Percentiles rank a stretch among this genome's conserved stretches.
Evolutionary conservation across 1,140 invertebrate species (phyloP).

Genomic region (Philotrypesis tridentata): DNA sequence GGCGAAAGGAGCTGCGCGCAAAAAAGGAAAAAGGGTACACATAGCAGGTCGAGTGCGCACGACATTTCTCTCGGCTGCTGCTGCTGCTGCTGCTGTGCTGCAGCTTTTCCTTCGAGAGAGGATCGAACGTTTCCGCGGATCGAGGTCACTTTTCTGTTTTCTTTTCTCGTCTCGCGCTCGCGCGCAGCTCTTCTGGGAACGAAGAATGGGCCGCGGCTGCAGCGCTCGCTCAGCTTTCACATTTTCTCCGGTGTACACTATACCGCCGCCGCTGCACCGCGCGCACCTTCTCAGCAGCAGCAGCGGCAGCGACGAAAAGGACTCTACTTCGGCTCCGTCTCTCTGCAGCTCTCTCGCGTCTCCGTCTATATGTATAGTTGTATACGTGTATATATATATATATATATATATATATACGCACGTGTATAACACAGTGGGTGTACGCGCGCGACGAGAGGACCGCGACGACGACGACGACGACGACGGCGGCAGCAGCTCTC

Average conservation of each 20-base stretch:
- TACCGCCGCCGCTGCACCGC: conserved; percentile 39
- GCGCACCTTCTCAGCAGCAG: conserved; percentile 19
- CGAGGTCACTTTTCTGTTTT: conserved; percentile 61
- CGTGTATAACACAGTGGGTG: background rate
- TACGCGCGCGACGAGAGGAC: too few relatives aligned
- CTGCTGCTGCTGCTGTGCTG: conserved; percentile 47
- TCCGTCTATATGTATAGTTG: too few relatives aligned
- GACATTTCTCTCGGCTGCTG: background rate
- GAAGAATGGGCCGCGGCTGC: conserved; percentile 35
- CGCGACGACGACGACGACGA: background rate
- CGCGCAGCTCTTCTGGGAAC: conserved; percentile 43
- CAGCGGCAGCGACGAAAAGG: too few relatives aligned
- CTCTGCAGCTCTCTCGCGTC: too few relatives aligned
- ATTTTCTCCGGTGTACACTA: conserved; percentile 62
- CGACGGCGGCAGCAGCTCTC: background rate
- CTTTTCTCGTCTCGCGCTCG: conserved; percentile 33
- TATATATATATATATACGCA: background rate
- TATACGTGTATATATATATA: background rate
- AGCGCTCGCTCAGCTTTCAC: conserved; percentile 56
- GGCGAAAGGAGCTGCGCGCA: background rate
- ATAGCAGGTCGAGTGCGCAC: conserved; percentile 33
- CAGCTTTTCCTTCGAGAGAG: conserved; percentile 47
- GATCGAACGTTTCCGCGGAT: conserved; percentile 45
- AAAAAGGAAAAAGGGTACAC: conserved; percentile 4
- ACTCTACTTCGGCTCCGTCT: background rate